A percentile compares a stretch with the other conserved stretches of the same genome.
Conservation (phyloP, 2,113 vertebrate species). For the Oenanthe oenanthe region DNA sequence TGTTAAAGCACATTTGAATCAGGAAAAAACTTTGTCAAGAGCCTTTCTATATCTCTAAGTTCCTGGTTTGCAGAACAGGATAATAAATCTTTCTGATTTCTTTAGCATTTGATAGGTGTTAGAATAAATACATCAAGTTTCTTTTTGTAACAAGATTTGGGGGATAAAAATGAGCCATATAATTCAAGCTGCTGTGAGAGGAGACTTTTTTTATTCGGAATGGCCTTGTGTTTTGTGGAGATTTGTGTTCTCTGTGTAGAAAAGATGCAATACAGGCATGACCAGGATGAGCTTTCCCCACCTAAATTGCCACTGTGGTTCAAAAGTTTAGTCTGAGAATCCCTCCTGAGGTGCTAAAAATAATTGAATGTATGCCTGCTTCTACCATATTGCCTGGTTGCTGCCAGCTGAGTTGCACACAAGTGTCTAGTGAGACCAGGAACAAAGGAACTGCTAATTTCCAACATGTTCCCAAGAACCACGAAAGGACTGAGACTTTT, state of each 20-base stretch:
- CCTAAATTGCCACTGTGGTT: not conserved
- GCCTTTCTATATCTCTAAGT: not conserved
- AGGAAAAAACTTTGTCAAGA: not conserved
- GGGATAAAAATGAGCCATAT: not conserved
- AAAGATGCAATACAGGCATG: not conserved
- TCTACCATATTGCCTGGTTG: not conserved
- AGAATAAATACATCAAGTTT: not conserved
- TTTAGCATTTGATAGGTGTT: not conserved
- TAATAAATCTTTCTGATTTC: not conserved
- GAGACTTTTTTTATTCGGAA: not conserved
- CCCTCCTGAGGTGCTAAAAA: not conserved
- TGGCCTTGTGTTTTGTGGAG: not conserved
- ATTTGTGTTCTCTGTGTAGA: not conserved
- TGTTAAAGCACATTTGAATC: not conserved
- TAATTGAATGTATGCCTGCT: not conserved
- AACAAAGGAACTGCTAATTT: not conserved
- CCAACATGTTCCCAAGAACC: not conserved
- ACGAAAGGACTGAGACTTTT: not conserved
- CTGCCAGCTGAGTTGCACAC: not conserved
- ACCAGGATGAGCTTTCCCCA: not conserved
- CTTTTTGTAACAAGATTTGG: not conserved
- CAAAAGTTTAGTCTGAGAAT: not conserved
- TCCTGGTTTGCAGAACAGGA: not conserved
- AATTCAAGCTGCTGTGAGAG: not conserved
- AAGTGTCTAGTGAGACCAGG: not conserved